Percentiles rank a stretch among this genome's conserved stretches.
Conservation (phyloP, 2,797 vertebrate genomes). For the Zalophus californianus region DNA sequence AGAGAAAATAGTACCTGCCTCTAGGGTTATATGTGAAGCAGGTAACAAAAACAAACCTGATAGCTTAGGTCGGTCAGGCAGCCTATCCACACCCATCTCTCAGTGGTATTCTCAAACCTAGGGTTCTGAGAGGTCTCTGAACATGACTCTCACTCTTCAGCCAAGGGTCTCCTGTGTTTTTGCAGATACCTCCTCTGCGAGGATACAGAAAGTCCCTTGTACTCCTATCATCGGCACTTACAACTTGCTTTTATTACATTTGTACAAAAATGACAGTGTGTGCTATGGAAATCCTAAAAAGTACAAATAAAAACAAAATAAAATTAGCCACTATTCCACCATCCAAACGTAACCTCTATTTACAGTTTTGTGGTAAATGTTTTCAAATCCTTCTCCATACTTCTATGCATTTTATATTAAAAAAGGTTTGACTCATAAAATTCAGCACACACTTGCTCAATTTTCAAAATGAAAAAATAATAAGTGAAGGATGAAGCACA, state of each 20-base stretch:
- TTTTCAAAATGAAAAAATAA: slow-evolving; percentile 2
- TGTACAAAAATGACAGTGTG: not conserved
- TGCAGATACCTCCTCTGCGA: not conserved
- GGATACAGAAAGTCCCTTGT: not conserved
- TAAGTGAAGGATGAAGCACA: not conserved
- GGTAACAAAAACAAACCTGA: not conserved
- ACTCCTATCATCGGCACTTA: not conserved
- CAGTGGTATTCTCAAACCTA: not conserved
- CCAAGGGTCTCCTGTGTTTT: not conserved
- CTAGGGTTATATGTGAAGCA: not conserved
- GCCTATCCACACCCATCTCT: not conserved
- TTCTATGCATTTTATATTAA: not conserved
- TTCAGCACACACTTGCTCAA: not conserved
- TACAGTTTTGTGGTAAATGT: not conserved
- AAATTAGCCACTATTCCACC: not conserved
- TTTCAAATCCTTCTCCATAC: not conserved
- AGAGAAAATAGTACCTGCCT: not conserved
- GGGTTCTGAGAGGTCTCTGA: not conserved
- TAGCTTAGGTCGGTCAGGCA: not conserved
- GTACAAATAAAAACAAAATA: not conserved
- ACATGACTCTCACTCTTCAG: not conserved
- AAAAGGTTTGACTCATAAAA: not conserved
- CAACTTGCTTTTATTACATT: not conserved
- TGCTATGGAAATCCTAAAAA: not conserved
- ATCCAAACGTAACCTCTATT: not conserved